Conservation (phyloP, 2,797 vertebrate genomes). For the Columba guinea region DNA sequence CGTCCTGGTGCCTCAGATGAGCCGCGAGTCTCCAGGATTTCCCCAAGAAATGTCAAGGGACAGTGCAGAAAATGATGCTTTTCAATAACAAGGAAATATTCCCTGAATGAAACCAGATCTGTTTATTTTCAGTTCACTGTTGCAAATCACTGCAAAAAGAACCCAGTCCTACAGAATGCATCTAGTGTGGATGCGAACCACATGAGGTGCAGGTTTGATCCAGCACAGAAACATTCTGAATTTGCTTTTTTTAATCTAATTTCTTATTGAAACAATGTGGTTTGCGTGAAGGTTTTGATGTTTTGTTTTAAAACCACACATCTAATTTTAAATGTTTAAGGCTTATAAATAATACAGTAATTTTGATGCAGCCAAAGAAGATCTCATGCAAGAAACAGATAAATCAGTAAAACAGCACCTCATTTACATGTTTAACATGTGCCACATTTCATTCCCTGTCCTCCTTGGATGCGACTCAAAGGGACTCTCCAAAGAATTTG, state of each 20-base stretch:
- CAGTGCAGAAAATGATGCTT: conserved; percentile 43
- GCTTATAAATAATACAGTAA: conserved; percentile 71
- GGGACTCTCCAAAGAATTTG: conserved; percentile 53
- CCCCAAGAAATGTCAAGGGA: conserved; percentile 27
- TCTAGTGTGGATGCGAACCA: conserved; percentile 48
- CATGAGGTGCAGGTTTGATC: conserved; percentile 66
- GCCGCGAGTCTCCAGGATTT: conserved; percentile 14
- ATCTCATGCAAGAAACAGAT: conserved; percentile 70
- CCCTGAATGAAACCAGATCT: conserved; percentile 66
- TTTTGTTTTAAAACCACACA: conserved; percentile 75
- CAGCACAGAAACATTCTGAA: conserved; percentile 58
- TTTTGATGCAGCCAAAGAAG: conserved; percentile 59
- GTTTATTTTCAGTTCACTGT: conserved; percentile 66
- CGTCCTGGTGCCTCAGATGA: not conserved
- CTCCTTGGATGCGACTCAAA: conserved; percentile 60
- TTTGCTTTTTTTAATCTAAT: conserved; percentile 58
- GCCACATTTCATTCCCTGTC: conserved; percentile 65
- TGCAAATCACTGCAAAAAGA: conserved; percentile 58
- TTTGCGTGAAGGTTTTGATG: conserved; percentile 72
- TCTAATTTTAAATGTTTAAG: conserved; percentile 75
- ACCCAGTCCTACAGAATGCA: conserved; percentile 19
- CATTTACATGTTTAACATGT: conserved; percentile 64
- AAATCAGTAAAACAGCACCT: conserved; percentile 62
- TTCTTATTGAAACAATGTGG: conserved; percentile 74
- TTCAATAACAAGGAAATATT: conserved; percentile 68